Evolutionary conservation across 35 echinoderm and acorn worm genomes (phyloP).

Genomic region (Amphiura filiformis): DNA sequence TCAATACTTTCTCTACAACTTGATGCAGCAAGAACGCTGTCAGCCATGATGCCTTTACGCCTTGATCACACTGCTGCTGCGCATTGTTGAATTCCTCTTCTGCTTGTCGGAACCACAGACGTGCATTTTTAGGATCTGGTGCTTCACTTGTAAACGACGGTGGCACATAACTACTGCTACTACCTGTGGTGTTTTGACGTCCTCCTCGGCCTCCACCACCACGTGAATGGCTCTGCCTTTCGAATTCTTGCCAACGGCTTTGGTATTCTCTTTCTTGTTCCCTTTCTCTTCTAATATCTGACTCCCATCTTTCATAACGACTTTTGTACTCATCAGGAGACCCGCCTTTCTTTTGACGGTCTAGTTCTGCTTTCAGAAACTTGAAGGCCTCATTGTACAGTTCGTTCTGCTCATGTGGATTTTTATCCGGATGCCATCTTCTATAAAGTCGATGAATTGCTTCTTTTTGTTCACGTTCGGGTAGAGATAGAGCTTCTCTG

Average conservation of each 20-base stretch:
- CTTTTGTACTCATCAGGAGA: not conserved
- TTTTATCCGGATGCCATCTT: conserved; percentile 57
- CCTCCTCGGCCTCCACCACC: not conserved
- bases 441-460: conserved; percentile 15
- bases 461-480: conserved; percentile 14
- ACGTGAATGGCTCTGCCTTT: not conserved
- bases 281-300: conserved; percentile 6
- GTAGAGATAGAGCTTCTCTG: conserved; percentile 18
- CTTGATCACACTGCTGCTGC: not conserved
- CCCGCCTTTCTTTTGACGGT: conserved; percentile 2
- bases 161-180: conserved; percentile 12
- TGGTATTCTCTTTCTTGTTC: conserved; percentile 4
- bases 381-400: conserved; percentile 46
- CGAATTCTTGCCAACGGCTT: not conserved
- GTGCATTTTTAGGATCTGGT: conserved; percentile 38
- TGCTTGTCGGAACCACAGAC: conserved; percentile 49
- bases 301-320: conserved; percentile 10
- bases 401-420: conserved; percentile 17
- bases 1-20: conserved; percentile 27
- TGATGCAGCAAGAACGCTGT: conserved; percentile 28
- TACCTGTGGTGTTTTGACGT: not conserved
- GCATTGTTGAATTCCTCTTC: conserved; percentile 9
- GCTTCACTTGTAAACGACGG: conserved; percentile 10
- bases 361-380: conserved; percentile 27
- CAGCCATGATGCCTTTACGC: not conserved